Evolutionary conservation across 2,888 invertebrate species (phyloP), one percentile per base, ranked within the genome.

Genomic region (Mythimna ferrago): DNA sequence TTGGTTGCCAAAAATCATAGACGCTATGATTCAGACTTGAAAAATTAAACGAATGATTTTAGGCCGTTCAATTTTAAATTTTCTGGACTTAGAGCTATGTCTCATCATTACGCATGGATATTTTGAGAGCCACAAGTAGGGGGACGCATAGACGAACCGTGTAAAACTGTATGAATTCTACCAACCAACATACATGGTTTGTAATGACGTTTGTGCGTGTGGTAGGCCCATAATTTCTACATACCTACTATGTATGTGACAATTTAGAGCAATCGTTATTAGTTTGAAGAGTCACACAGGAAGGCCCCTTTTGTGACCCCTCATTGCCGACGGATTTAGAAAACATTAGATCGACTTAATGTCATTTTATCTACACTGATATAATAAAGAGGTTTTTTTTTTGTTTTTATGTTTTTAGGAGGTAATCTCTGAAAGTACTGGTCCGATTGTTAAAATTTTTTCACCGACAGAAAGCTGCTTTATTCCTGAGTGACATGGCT

Each of bases 1-100:
- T 56, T 56, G 14, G 48, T 6, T 71, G 71, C 74, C 74, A 71
- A 71, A 61, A 58, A 16, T 3, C n/a, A 26, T 51, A 16, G 58
- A 51, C 14, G 16, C 4, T 19, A 11, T 62, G 51, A 72, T 26
- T 75, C 14, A 65, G 21, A 44, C 3, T 26, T n/a, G 2, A 1
- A 41, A 54, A 70, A 48, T 48, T 41, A 53, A 7, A 58, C 10
- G 11, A 44, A 48, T 48, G 48, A 48, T 48, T 65, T 0, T 32
- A 14, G 2, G 38, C 21, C 26, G 16, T 75, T 65, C 35, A 7
- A 35, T 41, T 75, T 58, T 57, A 16, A 32, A 32, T 3, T 57
- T 14, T 51, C 35, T 65, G 2, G 32, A 63, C 9, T 41, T 19
- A 26, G n/a, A 53, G 0, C 16, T 54, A 54, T 76, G 72, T 75